These are phyloP conservation scores for Latheticus oryzae DNA, from an alignment of 2,888 invertebrate genomes.

Conservation along the genomic window DNA sequence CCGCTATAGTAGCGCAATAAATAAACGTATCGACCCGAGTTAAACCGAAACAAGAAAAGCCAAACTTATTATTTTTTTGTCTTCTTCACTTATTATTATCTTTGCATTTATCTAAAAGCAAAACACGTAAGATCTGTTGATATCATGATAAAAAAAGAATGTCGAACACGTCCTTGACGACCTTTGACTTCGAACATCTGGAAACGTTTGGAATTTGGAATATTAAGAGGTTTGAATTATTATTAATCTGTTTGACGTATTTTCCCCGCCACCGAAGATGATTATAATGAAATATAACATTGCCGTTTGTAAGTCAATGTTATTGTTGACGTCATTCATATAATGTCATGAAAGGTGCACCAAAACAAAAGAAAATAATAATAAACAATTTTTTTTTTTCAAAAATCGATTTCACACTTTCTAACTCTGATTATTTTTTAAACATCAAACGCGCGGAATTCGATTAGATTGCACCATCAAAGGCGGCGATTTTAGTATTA, in stretches of 20 bases:
- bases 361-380: too few species aligned
- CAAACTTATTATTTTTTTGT: too few species aligned
- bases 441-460: constrained; percentile 15
- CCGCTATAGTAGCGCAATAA: constrained; percentile 18
- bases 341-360: constrained; percentile 20
- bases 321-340: constrained; percentile 46
- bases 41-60: constrained; percentile 1
- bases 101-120: too few species aligned
- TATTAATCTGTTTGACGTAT: constrained; percentile 33
- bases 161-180: constrained; percentile 18
- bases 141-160: too few species aligned
- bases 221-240: constrained; percentile 20
- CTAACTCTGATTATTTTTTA: constrained; percentile 9
- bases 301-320: constrained; percentile 42
- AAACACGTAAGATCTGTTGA: too few species aligned
- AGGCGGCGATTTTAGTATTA: too few species aligned
- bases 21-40: constrained; percentile 28
- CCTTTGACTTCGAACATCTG: constrained; percentile 20
- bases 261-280: constrained; percentile 31
- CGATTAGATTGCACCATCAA: constrained; percentile 14
- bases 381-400: too few species aligned
- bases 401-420: neutral
- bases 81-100: too few species aligned
- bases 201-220: constrained; percentile 25
- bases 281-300: constrained; percentile 34